Evolutionary conservation across 2,113 vertebrate species (phyloP), one percentile per base, ranked within the genome.

Genomic region (Corythornis cristatus): DNA sequence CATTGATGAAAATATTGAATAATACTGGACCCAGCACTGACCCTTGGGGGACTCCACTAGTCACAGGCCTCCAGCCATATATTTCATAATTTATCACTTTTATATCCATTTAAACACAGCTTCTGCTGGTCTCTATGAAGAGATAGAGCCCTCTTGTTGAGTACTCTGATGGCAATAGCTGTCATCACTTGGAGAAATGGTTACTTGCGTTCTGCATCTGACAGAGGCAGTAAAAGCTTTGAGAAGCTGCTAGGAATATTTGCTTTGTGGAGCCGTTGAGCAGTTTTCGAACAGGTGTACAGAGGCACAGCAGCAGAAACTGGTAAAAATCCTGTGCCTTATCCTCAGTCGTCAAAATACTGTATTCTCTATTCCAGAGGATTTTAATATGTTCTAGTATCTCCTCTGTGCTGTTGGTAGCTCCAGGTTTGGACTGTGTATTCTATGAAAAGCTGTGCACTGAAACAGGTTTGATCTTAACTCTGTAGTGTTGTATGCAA

Each of bases 401-500:
- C 12, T 79, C 19, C 19, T 46, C 46, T 46, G 12, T 68, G 67
- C 64, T 80, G 22, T 67, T 80, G 43, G 3, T 70, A 57, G 11
- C 18, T 58, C 31, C 37, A 51, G 15, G 10, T 92, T 77, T 79
- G 62, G 42, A 31, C 43, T 35, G 10, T 2, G 0, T 48, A 4
- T 86, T 72, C 65, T n/a, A 33, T 43, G 48, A 42, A 66, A 73
- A 86, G 19, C 43, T 1, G 0, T 35, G 11, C 28, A 29, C 15
- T 65, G 46, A 16, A 2, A 1, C 13, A 61, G 15, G 3, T 33
- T 45, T 29, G 62, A 31, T 53, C 16, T 48, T 13, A 29, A 1
- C 31, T 33, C 26, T 0, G 0, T 53, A 21, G 37, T 1, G 1
- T 9, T 71, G 19, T n/a, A 2, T 61, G 93, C 42, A 86, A 15